Conservation (phyloP, 2,113 vertebrate species). For the Ardeotis arabs region DNA sequence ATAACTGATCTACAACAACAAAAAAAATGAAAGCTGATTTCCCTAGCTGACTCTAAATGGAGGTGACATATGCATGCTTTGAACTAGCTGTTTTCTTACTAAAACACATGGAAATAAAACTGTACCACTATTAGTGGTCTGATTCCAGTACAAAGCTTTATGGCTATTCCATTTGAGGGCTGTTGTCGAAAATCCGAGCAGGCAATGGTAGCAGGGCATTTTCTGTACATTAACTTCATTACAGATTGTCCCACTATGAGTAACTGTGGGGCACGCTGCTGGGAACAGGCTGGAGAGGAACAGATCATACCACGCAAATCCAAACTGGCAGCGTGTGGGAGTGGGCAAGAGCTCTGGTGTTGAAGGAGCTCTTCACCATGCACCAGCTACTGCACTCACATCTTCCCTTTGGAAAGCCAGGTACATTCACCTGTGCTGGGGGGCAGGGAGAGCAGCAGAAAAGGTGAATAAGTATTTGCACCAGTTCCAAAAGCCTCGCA, state of each 20-base stretch:
- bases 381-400: not conserved
- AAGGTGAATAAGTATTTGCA: not conserved
- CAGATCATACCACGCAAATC: not conserved
- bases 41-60: not conserved
- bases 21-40: not conserved
- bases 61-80: not conserved
- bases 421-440: not conserved
- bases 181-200: not conserved
- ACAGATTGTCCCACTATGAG: rapidly evolving
- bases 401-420: not conserved
- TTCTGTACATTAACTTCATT: not conserved
- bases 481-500: not conserved
- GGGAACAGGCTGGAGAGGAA: not conserved
- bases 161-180: not conserved
- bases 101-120: not conserved
- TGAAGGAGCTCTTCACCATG: not conserved
- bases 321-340: not conserved
- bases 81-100: not conserved
- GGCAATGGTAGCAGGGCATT: not conserved
- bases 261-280: not conserved
- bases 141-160: not conserved
- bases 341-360: not conserved
- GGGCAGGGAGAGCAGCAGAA: not conserved
- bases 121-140: not conserved
- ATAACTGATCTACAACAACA: not conserved